These are phyloP conservation scores for Achroia grisella DNA, from an alignment of 1,140 invertebrate species.

Conservation along the genomic window DNA sequence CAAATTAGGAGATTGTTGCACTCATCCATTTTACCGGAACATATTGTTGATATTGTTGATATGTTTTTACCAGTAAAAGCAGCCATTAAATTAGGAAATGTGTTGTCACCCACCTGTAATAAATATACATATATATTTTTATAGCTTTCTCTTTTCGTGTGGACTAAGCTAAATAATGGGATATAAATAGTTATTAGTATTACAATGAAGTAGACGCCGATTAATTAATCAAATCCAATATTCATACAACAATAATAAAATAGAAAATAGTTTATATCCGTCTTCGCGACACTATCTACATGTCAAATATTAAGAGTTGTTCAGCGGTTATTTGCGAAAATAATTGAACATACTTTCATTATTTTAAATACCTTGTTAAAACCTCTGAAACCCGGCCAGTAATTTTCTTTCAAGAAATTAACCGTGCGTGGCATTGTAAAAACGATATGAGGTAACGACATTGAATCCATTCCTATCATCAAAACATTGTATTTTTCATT, in stretches of 20 bases:
- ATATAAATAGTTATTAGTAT: no score
- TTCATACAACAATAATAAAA: no score
- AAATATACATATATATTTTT: slow-evolving; percentile 9
- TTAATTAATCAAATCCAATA: no score
- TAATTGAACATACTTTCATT: no score
- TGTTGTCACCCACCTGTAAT: slow-evolving; percentile 81
- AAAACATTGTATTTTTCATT: slow-evolving; percentile 77
- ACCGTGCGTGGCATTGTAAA: slow-evolving; percentile 85
- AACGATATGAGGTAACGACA: slow-evolving; percentile 85
- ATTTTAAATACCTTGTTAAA: slow-evolving; percentile 70
- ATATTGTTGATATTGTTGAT: slow-evolving; percentile 54
- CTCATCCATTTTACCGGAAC: slow-evolving; percentile 74
- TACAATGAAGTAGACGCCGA: no score
- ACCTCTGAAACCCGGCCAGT: slow-evolving; percentile 67
- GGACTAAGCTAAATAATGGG: no score
- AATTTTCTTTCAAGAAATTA: slow-evolving; percentile 77
- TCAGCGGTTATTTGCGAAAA: no score
- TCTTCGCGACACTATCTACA: no score
- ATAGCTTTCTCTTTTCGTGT: background rate
- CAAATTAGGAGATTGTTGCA: slow-evolving; percentile 52
- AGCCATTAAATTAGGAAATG: slow-evolving; percentile 88
- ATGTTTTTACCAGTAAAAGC: slow-evolving; percentile 79
- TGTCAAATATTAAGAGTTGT: no score
- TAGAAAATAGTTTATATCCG: background rate
- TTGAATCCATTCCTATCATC: slow-evolving; percentile 87